These are phyloP conservation scores for Macaria notata DNA, from an alignment of 2,888 invertebrate species.

Conservation along the genomic window DNA sequence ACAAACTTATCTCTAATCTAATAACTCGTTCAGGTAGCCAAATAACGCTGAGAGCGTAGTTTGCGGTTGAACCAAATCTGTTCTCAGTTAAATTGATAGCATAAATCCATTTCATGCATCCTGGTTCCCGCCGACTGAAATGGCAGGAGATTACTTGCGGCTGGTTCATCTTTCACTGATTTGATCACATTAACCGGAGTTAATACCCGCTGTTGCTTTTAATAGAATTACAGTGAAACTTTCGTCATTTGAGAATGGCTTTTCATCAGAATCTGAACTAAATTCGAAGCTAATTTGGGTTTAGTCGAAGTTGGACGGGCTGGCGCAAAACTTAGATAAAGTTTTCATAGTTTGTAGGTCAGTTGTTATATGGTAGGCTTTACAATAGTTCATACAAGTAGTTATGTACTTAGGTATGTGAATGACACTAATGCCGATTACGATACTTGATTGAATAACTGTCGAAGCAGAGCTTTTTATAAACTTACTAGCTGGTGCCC, in stretches of 20 bases:
- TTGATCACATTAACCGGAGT: constrained; percentile 18
- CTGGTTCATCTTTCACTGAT: constrained; percentile 23
- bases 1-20: no score
- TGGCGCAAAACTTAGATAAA: neutral
- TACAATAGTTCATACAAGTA: no score
- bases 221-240: constrained; percentile 10
- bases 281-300: constrained; percentile 16
- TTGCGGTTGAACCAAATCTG: constrained; percentile 29
- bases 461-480: no score
- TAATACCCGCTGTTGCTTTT: constrained; percentile 1
- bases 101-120: constrained; percentile 28
- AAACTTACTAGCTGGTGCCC: no score
- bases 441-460: no score
- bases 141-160: constrained; percentile 29
- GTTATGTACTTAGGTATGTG: no score
- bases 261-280: constrained; percentile 6
- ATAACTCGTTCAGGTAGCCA: no score
- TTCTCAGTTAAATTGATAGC: constrained; percentile 26
- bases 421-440: no score
- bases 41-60: constrained; percentile 12
- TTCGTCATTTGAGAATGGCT: constrained; percentile 10
- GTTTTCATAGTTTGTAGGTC: no score
- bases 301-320: constrained; percentile 7
- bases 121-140: constrained; percentile 18
- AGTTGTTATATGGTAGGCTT: no score